Base-by-base conservation (phyloP, 2,888 invertebrate species). In the Leptopilina drosophilae region DNA sequence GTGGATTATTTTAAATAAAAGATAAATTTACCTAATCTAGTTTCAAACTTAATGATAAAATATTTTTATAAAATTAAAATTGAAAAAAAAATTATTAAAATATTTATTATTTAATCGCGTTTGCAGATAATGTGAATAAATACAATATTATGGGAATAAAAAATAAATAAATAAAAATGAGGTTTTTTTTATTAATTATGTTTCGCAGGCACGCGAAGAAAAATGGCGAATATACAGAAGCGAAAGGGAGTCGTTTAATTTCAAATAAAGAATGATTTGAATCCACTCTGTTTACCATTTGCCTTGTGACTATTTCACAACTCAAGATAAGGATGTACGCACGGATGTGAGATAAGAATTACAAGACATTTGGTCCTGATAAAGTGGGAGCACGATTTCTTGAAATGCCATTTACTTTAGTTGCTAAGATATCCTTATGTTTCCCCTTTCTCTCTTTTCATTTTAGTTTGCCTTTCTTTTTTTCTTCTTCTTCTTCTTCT, bases 341-440 rank as follows among this genome's bases (percentile, higher is more conserved):
- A 53, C 73, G 73, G 73, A 73, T 73, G 56, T 73, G 33, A 33
- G 73, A 73, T 73, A 73, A 73, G 73, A 73, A 73, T 73, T 73
- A 73, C 73, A 73, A 73, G 73, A 73, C 73, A 26, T 56, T 49
- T 56, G 56, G n/a, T 56, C 14, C 33, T 56, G 73, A 73, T 73
- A 73, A 73, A 33, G 53, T 49, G 49, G 33, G 9, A 56, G 33
- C 33, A 33, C 40, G 53, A 73, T 73, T 73, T 56, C 56, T 33
- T 56, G 73, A 73, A 73, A 33, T 73, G 73, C 73, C 73, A 73
- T 73, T 73, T 73, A 56, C 56, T 73, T 53, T 49, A 73, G 73
- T 26, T 73, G 3, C 56, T 56, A 53, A 26, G 53, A 73, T 73
- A 53, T 53, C 69, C 69, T n/a, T 33, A 2, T 56, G 33, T 73